phyloP scores from a whole-genome alignment of 2,797 vertebrate genomes.

The Muraenolepis orangiensis region DNA sequence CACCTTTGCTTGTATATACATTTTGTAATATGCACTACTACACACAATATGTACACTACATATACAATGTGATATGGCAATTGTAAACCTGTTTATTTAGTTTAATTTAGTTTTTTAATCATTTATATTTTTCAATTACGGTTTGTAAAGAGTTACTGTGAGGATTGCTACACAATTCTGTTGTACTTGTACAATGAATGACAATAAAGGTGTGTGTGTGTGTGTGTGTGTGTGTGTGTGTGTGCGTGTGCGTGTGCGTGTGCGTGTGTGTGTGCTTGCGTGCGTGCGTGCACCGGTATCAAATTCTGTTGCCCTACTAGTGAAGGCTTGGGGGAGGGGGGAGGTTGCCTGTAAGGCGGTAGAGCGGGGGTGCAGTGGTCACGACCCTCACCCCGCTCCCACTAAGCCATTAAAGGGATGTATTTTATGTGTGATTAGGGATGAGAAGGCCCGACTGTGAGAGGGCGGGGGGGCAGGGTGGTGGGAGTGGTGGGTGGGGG shows the following conservation, averaged over 20 bases:
- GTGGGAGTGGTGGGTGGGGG: not conserved
- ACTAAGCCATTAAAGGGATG: constrained; percentile 33
- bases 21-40: too few relatives aligned
- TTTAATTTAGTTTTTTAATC: too few relatives aligned
- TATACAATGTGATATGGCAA: too few relatives aligned
- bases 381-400: constrained; percentile 14
- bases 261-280: constrained; percentile 7
- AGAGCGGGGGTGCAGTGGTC: not conserved
- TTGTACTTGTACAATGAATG: too few relatives aligned
- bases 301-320: not conserved
- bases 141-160: too few relatives aligned
- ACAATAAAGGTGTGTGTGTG: constrained; percentile 18
- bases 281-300: constrained; percentile 7
- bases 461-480: constrained; percentile 4
- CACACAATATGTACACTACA: too few relatives aligned
- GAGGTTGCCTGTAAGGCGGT: not conserved
- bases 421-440: constrained; percentile 59
- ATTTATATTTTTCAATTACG: too few relatives aligned
- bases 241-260: constrained; percentile 9
- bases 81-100: too few relatives aligned
- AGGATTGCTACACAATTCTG: too few relatives aligned
- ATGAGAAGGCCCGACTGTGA: not conserved
- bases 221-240: constrained; percentile 13
- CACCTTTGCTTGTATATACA: too few relatives aligned
- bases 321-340: not conserved